A percentile compares a stretch with the other conserved stretches of the same genome.
Conservation (phyloP, 2,797 vertebrate genomes). For the Chiloscyllium punctatum region DNA sequence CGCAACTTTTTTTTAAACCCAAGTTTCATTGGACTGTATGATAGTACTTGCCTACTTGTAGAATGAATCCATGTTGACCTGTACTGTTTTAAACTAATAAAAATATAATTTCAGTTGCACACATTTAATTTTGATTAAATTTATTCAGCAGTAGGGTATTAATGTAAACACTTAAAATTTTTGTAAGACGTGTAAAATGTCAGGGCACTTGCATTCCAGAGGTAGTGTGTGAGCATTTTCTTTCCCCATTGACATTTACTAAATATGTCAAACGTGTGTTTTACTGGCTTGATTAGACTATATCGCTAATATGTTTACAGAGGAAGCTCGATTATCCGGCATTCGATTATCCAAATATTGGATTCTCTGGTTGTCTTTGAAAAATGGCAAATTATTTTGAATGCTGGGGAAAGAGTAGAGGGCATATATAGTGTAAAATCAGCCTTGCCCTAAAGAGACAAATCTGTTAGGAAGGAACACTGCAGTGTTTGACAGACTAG, state of each 20-base stretch:
- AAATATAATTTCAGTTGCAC: neutral
- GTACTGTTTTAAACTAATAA: neutral
- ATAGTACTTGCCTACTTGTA: neutral
- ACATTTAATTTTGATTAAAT: conserved; percentile 15
- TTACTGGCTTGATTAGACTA: neutral
- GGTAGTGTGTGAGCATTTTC: neutral
- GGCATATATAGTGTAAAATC: neutral
- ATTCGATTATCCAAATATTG: too few species aligned
- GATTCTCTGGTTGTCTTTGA: neutral
- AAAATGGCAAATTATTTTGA: neutral
- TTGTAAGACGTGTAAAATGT: neutral
- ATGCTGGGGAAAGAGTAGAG: neutral
- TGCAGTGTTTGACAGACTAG: neutral
- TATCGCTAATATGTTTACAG: neutral
- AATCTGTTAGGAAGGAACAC: neutral
- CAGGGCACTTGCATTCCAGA: neutral
- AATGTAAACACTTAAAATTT: neutral
- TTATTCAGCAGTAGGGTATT: neutral
- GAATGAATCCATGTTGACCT: neutral
- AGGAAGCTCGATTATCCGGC: too few species aligned
- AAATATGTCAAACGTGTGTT: neutral
- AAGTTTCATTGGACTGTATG: neutral
- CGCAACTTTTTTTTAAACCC: neutral
- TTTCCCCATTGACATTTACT: neutral
- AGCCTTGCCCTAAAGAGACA: neutral